Conservation (phyloP, 2,113 vertebrate genomes). For the Chrysemys picta region DNA sequence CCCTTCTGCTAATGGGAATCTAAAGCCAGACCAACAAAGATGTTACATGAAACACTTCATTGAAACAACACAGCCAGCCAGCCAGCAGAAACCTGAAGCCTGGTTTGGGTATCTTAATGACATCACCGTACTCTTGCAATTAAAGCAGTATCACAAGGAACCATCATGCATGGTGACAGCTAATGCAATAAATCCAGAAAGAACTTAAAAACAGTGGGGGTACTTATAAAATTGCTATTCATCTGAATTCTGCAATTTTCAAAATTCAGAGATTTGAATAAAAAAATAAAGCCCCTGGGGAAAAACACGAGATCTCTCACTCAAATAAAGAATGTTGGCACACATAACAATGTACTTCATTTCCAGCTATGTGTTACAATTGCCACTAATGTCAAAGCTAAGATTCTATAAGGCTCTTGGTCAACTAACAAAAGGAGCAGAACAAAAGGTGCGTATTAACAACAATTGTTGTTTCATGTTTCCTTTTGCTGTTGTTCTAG, state of each 20-base stretch:
- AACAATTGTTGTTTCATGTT: background rate
- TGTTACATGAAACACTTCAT: background rate
- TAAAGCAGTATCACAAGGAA: rapidly evolving
- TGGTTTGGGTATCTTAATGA: rapidly evolving
- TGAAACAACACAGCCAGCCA: rapidly evolving
- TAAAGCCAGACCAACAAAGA: background rate
- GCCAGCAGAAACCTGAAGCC: rapidly evolving
- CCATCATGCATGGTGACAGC: rapidly evolving
- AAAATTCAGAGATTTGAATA: background rate
- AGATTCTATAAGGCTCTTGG: background rate
- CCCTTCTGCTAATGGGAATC: background rate
- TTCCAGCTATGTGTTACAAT: background rate
- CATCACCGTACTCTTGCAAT: rapidly evolving
- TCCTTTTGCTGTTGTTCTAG: background rate
- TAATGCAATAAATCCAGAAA: background rate
- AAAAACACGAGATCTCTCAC: background rate
- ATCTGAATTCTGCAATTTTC: background rate
- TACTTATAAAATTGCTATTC: background rate
- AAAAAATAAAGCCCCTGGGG: background rate
- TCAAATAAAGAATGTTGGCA: background rate
- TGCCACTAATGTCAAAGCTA: background rate
- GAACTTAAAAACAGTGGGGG: background rate
- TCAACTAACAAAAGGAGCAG: background rate
- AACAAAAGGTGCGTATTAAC: background rate
- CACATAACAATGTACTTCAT: rapidly evolving